Base-by-base conservation (phyloP, 1,140 invertebrate species). In the Drosophila sechellia region DNA sequence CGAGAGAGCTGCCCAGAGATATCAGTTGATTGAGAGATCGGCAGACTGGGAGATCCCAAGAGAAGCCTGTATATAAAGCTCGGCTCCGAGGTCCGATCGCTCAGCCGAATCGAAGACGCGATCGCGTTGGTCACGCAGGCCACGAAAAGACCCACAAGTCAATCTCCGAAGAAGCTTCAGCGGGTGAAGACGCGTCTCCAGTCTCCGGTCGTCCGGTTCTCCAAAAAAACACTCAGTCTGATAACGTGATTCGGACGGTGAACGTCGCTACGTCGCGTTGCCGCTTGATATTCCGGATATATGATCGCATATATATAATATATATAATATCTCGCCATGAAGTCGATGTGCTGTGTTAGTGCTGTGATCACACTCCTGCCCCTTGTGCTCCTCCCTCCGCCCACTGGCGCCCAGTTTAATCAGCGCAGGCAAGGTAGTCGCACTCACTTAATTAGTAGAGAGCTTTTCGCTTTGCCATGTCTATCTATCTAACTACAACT, bases 381-480 rank as follows among this genome's bases (percentile, higher is more conserved):
- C 17, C 70, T 74, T 48, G 40, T 74, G 43, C 35, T 54, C 52
- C 55, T 61, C 35, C 59, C 13, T 2, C 54, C 42, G 54, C 75
- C 69, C 61, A 59, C 76, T 10, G 45, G 13, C 57, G 81, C 78
- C 37, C 81, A 86, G 49, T 83, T 83, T 15, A 81, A 79, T 54
- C 68, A 70, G 43, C 70, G 70, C 13, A 64, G 81, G 66, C 81
- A 79, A 86, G 81, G 81, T 86, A 86, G 50, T 48, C 37, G 45
- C n/a, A 31, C 50, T 11, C 12, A 42, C 37, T 42, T 46, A 78
- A 53, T 49, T 50, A 54, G 37, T 50, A n/a, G 48, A 25, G 15
- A 71, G 45, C 68, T 58, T 48, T 39, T 8, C 31, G 20, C 53
- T 42, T 53, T 37, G 49, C 49, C 31, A 27, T 6, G 50, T 43